Evolutionary conservation across 2,797 vertebrate genomes (phyloP).

Genomic region (Acrocephalus scirpaceus): DNA sequence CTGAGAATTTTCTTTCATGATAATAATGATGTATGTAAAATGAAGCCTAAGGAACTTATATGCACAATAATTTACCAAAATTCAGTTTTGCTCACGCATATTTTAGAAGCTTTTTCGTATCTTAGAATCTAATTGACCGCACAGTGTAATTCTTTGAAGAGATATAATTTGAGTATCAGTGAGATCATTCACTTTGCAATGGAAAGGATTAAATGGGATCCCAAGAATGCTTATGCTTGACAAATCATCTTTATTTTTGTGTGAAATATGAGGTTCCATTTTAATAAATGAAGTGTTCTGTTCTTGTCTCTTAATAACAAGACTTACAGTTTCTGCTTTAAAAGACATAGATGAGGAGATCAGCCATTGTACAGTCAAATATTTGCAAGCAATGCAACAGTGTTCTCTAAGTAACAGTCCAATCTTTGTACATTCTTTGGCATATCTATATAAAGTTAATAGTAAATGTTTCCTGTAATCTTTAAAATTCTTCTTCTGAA

Average conservation of each 20-base stretch:
- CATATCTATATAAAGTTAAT: not conserved
- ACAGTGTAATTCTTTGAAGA: not conserved
- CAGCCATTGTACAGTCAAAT: not conserved
- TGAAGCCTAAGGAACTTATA: not conserved
- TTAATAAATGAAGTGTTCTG: not conserved
- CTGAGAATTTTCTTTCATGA: not conserved
- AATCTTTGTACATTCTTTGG: not conserved
- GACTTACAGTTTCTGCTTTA: not conserved
- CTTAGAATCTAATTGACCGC: not conserved
- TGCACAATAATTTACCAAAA: not conserved
- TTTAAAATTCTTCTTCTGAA: slow-evolving; percentile 31
- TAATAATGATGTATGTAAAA: not conserved
- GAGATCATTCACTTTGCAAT: not conserved
- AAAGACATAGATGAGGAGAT: not conserved
- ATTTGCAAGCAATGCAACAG: not conserved
- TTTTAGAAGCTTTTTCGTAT: not conserved
- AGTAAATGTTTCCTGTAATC: not conserved
- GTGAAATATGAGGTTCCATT: not conserved
- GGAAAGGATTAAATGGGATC: not conserved
- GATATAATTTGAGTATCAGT: not conserved
- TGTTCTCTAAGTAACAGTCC: not conserved
- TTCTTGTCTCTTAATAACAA: not conserved
- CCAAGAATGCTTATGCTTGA: not conserved
- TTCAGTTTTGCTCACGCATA: not conserved
- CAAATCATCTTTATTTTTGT: not conserved